A percentile compares a stretch with the other conserved stretches of the same genome.
These are phyloP conservation scores for Saccostrea cuccullata DNA, from an alignment of 1,140 invertebrate species.

Conservation along the genomic window DNA sequence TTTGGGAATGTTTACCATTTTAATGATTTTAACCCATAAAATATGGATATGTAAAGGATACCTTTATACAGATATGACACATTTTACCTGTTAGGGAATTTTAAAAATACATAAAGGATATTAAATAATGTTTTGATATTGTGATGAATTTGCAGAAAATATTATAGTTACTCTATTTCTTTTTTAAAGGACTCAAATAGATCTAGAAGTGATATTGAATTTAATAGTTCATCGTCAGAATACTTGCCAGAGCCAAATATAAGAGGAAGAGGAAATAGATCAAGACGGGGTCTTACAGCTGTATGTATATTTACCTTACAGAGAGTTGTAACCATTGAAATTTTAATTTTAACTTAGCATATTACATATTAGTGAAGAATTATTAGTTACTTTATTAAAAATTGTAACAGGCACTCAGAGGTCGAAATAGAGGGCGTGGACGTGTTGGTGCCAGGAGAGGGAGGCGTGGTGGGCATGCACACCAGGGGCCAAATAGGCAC, in stretches of 20 bases:
- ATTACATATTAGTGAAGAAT: not conserved
- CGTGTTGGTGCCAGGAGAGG: not conserved
- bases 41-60: too few species aligned
- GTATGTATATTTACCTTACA: not conserved
- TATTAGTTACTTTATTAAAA: not conserved
- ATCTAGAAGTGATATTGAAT: too few species aligned
- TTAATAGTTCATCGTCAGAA: conserved; percentile 5
- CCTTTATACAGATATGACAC: too few species aligned
- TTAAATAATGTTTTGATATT: too few species aligned
- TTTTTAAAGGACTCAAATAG: too few species aligned
- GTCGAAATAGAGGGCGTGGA: too few species aligned
- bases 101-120: too few species aligned
- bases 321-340: not conserved
- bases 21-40: too few species aligned
- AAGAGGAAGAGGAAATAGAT: not conserved
- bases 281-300: not conserved
- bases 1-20: too few species aligned
- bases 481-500: not conserved
- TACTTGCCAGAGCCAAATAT: not conserved
- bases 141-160: not conserved
- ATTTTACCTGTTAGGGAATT: too few species aligned
- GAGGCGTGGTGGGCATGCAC: not conserved
- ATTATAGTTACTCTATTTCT: too few species aligned
- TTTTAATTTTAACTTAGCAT: not conserved
- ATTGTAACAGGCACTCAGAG: not conserved